Evolutionary conservation across 2,113 vertebrate genomes (phyloP).

Genomic region (Sinocyclocheilus maitianheensis): DNA sequence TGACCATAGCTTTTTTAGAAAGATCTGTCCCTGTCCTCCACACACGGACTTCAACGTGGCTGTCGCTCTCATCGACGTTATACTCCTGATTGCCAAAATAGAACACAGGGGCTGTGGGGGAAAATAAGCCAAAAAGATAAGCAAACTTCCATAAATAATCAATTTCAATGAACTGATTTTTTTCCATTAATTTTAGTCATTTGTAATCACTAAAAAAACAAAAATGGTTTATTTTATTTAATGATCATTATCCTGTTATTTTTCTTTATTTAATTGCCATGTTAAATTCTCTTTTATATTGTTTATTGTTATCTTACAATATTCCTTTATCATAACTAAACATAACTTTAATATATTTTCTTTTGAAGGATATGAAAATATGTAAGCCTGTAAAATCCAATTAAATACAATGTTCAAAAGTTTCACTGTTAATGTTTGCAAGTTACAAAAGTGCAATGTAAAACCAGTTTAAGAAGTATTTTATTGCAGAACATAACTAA

Average conservation of each 20-base stretch:
- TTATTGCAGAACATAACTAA: background rate
- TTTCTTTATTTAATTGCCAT: background rate
- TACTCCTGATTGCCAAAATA: conserved; percentile 85
- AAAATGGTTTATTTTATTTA: background rate
- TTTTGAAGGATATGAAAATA: background rate
- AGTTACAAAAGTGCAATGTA: background rate
- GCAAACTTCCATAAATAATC: background rate
- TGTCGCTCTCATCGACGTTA: conserved; percentile 85
- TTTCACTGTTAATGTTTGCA: background rate
- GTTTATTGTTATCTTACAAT: background rate
- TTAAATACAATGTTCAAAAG: too few relatives aligned
- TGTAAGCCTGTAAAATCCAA: background rate
- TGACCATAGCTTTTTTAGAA: conserved; percentile 83
- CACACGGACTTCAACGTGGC: conserved; percentile 82
- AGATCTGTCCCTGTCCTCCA: conserved; percentile 90
- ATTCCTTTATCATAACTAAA: background rate
- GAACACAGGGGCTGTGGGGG: conserved; percentile 83
- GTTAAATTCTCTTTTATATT: background rate
- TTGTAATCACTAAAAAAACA: background rate
- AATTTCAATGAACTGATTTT: background rate
- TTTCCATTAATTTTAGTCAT: background rate
- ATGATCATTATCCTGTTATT: background rate
- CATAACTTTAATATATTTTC: background rate
- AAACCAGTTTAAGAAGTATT: background rate
- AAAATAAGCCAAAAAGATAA: background rate